phyloP scores from a whole-genome alignment of 2,888 invertebrate genomes.

The Platerodrilus igneus region DNA sequence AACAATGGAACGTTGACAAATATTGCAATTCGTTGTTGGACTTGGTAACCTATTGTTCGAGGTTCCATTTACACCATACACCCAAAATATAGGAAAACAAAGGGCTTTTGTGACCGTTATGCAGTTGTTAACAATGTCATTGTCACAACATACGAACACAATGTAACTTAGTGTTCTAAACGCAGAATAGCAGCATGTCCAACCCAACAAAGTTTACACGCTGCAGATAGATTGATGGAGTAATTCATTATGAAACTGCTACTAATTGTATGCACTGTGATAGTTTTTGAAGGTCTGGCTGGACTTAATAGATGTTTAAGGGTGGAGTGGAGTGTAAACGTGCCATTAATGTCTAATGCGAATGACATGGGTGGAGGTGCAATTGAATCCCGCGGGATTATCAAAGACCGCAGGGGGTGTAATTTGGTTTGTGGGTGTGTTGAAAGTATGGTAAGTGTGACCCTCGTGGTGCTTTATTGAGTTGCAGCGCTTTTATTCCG shows the following conservation, averaged over 20 bases:
- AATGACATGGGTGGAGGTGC: conserved; percentile 21
- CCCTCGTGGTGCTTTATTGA: conserved; percentile 12
- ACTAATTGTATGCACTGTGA: conserved; percentile 14
- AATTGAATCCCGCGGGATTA: conserved; percentile 14
- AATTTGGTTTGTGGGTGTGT: conserved; percentile 32
- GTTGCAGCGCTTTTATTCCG: too few species aligned
- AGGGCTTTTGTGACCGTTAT: conserved; percentile 42
- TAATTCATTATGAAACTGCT: conserved; percentile 24
- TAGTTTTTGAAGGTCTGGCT: conserved; percentile 1
- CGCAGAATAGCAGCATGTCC: conserved; percentile 34
- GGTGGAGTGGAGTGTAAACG: conserved; percentile 3
- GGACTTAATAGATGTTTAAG: background rate
- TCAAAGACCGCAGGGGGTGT: conserved; percentile 27
- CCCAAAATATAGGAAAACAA: conserved; percentile 43
- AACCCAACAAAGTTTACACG: conserved; percentile 24
- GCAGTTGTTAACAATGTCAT: conserved; percentile 42
- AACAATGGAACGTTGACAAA: too few species aligned
- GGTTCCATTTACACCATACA: conserved; percentile 41
- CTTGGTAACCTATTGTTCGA: conserved; percentile 35
- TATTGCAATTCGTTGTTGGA: too few species aligned
- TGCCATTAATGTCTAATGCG: too few species aligned
- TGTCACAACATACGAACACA: conserved; percentile 37
- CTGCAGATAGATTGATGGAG: conserved; percentile 30
- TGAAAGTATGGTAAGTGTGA: conserved; percentile 15
- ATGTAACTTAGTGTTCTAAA: conserved; percentile 38